phyloP scores from a whole-genome alignment of 2,888 invertebrate species.

The Ectemnius lituratus region DNA sequence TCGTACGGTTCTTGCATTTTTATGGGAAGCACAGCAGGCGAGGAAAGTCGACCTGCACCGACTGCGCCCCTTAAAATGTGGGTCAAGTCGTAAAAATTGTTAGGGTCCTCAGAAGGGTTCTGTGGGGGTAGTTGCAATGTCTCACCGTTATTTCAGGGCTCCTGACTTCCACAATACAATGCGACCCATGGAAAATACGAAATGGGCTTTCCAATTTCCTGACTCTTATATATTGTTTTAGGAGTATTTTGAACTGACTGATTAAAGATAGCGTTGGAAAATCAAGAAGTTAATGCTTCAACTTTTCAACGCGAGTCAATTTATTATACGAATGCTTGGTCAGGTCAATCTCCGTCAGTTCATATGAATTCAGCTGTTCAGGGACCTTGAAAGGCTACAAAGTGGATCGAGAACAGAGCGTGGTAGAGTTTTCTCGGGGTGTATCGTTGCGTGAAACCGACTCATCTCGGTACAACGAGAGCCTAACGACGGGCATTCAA shows the following conservation, averaged over 20 bases:
- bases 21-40: slow-evolving; percentile 52
- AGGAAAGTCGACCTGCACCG: slow-evolving; percentile 33
- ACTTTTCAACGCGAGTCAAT: neutral
- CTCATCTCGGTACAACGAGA: slow-evolving; percentile 66
- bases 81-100: slow-evolving; percentile 63
- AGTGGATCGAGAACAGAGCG: slow-evolving; percentile 53
- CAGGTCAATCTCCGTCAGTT: neutral
- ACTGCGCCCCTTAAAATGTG: slow-evolving; percentile 50
- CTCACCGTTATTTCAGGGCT: slow-evolving; percentile 27
- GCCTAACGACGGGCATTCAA: slow-evolving; percentile 73
- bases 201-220: no score
- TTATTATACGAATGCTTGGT: neutral
- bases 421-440: slow-evolving; percentile 49
- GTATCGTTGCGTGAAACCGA: slow-evolving; percentile 68
- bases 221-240: neutral
- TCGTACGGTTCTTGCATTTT: slow-evolving; percentile 62
- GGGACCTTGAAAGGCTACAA: slow-evolving; percentile 39
- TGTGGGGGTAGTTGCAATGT: slow-evolving; percentile 5
- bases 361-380: slow-evolving; percentile 27
- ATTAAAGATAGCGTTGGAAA: neutral
- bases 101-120: slow-evolving; percentile 42
- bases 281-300: neutral
- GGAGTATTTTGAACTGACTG: neutral
- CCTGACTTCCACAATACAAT: slow-evolving; percentile 1
- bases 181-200: no score